Evolutionary conservation across 53 echinoderm and acorn worm genomes (phyloP).

Genomic region (Mesocentrotus franciscanus): DNA sequence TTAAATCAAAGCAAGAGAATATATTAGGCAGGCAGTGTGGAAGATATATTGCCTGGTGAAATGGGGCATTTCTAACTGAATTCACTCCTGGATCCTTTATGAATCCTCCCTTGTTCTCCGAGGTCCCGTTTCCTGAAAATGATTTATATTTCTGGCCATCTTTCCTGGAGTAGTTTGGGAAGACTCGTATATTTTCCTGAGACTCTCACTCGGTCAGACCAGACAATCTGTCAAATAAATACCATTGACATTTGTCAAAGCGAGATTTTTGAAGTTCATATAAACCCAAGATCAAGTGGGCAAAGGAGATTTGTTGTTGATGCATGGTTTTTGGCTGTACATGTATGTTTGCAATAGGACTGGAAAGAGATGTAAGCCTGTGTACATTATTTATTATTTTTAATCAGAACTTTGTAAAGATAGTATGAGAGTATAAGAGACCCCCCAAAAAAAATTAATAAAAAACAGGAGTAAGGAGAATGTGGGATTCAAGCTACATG

Average conservation of each 20-base stretch:
- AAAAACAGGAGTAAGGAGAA: too few species aligned
- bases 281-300: background rate
- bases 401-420: too few species aligned
- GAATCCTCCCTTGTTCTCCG: conserved; percentile 33
- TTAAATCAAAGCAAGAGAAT: background rate
- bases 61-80: conserved; percentile 47
- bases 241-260: conserved; percentile 48
- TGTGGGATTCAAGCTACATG: too few species aligned
- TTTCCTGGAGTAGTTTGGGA: conserved; percentile 7
- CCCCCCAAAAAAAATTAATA: too few species aligned
- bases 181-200: conserved; percentile 5
- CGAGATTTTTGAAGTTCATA: background rate
- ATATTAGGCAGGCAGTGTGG: background rate
- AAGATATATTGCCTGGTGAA: background rate
- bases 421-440: too few species aligned
- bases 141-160: conserved; percentile 57
- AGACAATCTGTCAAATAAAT: conserved; percentile 39
- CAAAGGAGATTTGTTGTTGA: background rate
- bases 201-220: background rate
- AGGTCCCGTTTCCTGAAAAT: conserved; percentile 1
- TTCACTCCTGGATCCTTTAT: background rate
- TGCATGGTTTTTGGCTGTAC: background rate
- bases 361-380: background rate
- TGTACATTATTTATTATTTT: too few species aligned
- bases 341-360: background rate